Evolutionary conservation across 2,888 invertebrate species (phyloP).

Genomic region (Lithophane ornitopus): DNA sequence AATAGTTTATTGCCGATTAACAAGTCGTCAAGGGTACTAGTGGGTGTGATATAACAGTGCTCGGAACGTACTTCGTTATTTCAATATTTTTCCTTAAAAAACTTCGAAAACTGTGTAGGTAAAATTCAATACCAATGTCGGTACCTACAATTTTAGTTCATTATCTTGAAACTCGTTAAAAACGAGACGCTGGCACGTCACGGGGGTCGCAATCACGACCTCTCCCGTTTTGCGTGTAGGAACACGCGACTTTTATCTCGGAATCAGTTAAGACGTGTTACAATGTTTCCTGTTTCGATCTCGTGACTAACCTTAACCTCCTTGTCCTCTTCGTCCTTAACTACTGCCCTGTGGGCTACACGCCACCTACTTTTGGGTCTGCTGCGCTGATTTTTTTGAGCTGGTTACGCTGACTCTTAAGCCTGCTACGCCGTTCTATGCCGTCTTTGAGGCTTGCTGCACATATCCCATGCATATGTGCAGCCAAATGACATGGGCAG

Average conservation of each 20-base stretch:
- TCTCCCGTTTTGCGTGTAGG: constrained; percentile 30
- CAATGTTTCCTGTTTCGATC: neutral
- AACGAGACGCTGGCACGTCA: constrained; percentile 9
- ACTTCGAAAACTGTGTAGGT: neutral
- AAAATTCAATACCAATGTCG: neutral
- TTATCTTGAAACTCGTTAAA: constrained; percentile 26
- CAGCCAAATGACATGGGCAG: no score
- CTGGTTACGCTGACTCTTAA: neutral
- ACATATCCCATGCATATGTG: neutral
- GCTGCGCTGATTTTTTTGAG: neutral
- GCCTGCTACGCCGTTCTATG: neutral
- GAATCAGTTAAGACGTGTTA: constrained; percentile 11
- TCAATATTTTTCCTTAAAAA: neutral
- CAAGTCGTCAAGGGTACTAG: neutral
- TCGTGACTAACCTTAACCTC: no score
- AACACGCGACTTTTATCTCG: constrained; percentile 37
- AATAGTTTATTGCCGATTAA: neutral
- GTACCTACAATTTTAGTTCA: neutral
- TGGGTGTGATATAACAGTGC: neutral
- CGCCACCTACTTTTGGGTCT: neutral
- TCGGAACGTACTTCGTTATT: no score
- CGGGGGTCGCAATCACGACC: constrained; percentile 39
- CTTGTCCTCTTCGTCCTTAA: neutral
- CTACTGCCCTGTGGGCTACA: neutral
- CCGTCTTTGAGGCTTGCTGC: neutral